Evolutionary conservation across 92 coral and sea anemone genomes (phyloP), one percentile per base, ranked within the genome.

Genomic region (Phymanthus crucifer): DNA sequence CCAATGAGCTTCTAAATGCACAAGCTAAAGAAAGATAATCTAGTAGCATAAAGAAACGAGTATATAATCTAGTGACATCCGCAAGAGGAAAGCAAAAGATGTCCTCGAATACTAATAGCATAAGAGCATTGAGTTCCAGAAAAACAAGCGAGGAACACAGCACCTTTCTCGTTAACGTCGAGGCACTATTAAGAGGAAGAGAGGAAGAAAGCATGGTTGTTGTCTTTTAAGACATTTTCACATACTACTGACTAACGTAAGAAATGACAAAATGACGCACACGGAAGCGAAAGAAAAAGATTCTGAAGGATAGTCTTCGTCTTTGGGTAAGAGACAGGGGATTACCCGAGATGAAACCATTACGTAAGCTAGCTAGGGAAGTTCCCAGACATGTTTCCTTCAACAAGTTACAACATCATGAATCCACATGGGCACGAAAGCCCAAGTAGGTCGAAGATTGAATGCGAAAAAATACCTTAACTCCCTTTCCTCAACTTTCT

Each of bases 261-360:
- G 27, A 24, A 54, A 54, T 54, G 64, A 54, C 64, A 8, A 24
- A 54, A 54, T 54, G 64, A 54, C 64, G 64, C 33, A 61, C 16
- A 61, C n/a, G 9, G 29, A 61, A 61, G 68, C 68, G 68, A 71
- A 38, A 35, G 75, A 36, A 27, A 40, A 73, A n/a, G n/a, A 73
- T 18, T 40, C 77, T 73, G 77, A 16, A 72, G 24, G 76, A n/a
- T 40, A 21, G 66, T 73, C 34, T 34, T 48, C 57, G 54, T 46
- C 33, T 73, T 45, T 29, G 23, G 29, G 66, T 73, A 21, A 73
- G n/a, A 73, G 78, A 73, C 66, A 57, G 79, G 79, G 79, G 40
- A 54, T 75, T 75, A 32, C 79, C 79, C 33, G 48, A 19, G 70
- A 57, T 75, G 70, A 69, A 69, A 23, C 66, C 34, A 61, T 27